Evolutionary conservation across 2,113 vertebrate genomes (phyloP), one percentile per base, ranked within the genome.

Genomic region (Ramphastos sulfuratus): DNA sequence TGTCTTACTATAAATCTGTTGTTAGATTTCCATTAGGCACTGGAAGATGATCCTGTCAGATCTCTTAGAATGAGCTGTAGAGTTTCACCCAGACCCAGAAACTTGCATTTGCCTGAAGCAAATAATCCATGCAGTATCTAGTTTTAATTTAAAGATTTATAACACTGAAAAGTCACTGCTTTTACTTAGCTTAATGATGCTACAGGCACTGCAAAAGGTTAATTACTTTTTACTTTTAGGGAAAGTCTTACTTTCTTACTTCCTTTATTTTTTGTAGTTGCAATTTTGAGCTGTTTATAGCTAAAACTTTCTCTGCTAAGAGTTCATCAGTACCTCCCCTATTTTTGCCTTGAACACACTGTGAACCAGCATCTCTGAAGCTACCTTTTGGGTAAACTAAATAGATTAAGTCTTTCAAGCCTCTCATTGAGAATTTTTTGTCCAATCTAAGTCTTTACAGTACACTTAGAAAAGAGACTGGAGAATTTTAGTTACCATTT

Each of bases 181-280:
- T 82, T 42, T 76, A 65, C 52, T 80, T 91, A 17, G 15, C 44
- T 46, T 46, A 46, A 46, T 46, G 44, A 18, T 46, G 44, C 44
- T 46, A 46, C 44, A 46, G 15, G 44, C 16, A 46, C 44, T 46
- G 44, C 7, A 17, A 85, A 96, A 93, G 79, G 93, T 88, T 95
- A 94, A 74, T 91, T 87, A 66, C 35, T 39, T 89, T 73, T 73
- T 59, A 52, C 30, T 74, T 37, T 56, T 94, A 42, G 73, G 82
- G 80, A 85, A 69, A 74, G 23, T 71, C 60, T 59, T 54, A 73
- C 28, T 92, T 90, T 74, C 88, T 74, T 88, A 66, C 76, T 93
- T 86, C 69, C 73, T 94, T 74, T 65, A 90, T 64, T 92, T 80
- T 66, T 35, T 54, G 35, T 73, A 35, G 4, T 42, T 87, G 88